Percentiles rank a stretch among this genome's conserved stretches.
These are phyloP conservation scores for Patella ulyssiponensis DNA, from an alignment of 2,888 invertebrate species.

Conservation along the genomic window DNA sequence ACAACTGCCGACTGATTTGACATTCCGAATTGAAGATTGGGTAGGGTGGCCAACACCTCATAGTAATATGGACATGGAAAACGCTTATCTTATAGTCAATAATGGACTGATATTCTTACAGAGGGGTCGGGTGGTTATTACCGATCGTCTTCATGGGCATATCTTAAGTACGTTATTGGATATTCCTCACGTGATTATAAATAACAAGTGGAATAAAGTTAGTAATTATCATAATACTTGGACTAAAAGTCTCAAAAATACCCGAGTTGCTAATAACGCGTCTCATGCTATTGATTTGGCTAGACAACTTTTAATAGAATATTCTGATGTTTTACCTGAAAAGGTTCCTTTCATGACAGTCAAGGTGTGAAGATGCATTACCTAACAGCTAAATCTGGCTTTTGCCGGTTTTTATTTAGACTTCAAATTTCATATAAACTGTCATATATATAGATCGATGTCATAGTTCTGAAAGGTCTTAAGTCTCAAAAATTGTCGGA, in stretches of 20 bases:
- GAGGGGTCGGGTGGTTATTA: slow-evolving; percentile 41
- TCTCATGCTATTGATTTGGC: slow-evolving; percentile 18
- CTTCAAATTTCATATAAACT: too few species aligned
- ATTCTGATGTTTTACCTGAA: background rate
- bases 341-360: background rate
- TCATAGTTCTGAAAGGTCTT: too few species aligned
- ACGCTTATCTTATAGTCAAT: slow-evolving; percentile 25
- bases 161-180: slow-evolving; percentile 36
- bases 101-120: slow-evolving; percentile 33
- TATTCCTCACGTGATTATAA: slow-evolving; percentile 44
- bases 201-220: slow-evolving; percentile 36
- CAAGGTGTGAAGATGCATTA: too few species aligned
- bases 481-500: too few species aligned
- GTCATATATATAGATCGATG: too few species aligned
- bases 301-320: background rate
- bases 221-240: slow-evolving; percentile 35
- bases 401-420: too few species aligned
- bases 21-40: slow-evolving; percentile 17
- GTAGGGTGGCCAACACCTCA: slow-evolving; percentile 19
- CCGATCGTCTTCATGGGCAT: slow-evolving; percentile 44
- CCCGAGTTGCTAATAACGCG: slow-evolving; percentile 13
- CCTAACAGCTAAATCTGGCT: too few species aligned
- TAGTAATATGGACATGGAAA: slow-evolving; percentile 24
- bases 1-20: slow-evolving; percentile 3
- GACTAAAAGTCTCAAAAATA: slow-evolving; percentile 28